Conservation (phyloP, 2,797 vertebrate genomes). For the Enteromius fasciolatus region DNA sequence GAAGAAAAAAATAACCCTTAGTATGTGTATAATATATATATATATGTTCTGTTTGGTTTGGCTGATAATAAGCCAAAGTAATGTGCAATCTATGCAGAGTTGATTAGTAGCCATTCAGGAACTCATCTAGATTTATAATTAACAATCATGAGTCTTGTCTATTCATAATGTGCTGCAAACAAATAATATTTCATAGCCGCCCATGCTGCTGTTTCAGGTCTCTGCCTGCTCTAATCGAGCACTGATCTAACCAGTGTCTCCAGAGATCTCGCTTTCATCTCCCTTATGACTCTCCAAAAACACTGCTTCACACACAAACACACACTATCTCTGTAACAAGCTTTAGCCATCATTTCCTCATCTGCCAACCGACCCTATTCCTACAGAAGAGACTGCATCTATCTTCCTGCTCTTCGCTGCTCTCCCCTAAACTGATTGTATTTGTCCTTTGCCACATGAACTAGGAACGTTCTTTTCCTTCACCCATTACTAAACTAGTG, state of each 20-base stretch:
- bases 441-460: slow-evolving; percentile 9
- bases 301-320: background rate
- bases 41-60: background rate
- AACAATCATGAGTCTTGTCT: background rate
- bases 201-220: slow-evolving; percentile 10
- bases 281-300: slow-evolving; percentile 10
- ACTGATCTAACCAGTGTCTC: slow-evolving; percentile 25
- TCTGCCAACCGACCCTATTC: background rate
- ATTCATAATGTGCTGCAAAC: background rate
- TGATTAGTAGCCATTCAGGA: background rate
- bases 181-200: background rate
- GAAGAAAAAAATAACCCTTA: too few species aligned
- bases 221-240: slow-evolving; percentile 29
- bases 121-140: background rate
- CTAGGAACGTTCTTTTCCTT: slow-evolving; percentile 19
- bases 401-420: background rate
- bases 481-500: slow-evolving; percentile 24
- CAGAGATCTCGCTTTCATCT: slow-evolving; percentile 39
- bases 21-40: too few species aligned
- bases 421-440: background rate
- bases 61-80: background rate
- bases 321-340: slow-evolving; percentile 2
- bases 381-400: background rate
- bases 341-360: slow-evolving; percentile 14
- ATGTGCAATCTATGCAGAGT: background rate